Conservation (phyloP, 1,140 invertebrate genomes). For the Manduca sexta region DNA sequence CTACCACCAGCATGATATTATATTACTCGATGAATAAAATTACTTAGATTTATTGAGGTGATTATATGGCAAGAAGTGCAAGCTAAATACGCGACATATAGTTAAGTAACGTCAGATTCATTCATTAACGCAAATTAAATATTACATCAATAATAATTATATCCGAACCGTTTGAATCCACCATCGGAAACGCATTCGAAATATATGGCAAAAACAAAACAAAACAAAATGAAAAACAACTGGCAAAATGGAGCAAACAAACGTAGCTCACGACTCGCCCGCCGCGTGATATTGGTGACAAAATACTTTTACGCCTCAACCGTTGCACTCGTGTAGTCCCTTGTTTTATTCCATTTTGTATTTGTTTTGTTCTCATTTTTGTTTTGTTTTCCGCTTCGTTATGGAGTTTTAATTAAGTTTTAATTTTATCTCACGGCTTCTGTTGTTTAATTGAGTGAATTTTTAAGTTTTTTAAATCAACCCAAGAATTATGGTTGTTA, state of each 20-base stretch:
- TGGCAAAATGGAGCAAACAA: too few relatives aligned
- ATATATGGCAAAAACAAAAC: conserved; percentile 13
- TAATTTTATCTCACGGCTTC: conserved; percentile 52
- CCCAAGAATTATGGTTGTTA: not conserved
- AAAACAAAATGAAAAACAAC: conserved; percentile 6
- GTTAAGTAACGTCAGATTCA: too few relatives aligned
- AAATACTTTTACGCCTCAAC: conserved; percentile 50
- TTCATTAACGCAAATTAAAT: too few relatives aligned
- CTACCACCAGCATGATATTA: too few relatives aligned
- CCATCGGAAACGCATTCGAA: not conserved
- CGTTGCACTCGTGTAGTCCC: conserved; percentile 6
- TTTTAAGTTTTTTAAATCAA: conserved; percentile 4
- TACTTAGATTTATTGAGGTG: too few relatives aligned
- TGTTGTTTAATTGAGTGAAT: conserved; percentile 34
- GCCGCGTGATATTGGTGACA: conserved; percentile 39
- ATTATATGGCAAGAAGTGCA: too few relatives aligned
- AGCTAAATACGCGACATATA: too few relatives aligned
- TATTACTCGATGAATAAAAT: too few relatives aligned
- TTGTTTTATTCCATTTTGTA: conserved; percentile 15
- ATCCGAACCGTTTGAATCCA: conserved; percentile 6
- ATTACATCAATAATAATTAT: too few relatives aligned
- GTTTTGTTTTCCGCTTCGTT: conserved; percentile 11
- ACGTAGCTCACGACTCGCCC: conserved; percentile 20
- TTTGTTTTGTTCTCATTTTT: conserved; percentile 15
- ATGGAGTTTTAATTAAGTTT: conserved; percentile 58